Evolutionary conservation across 2,113 vertebrate genomes (phyloP).

Genomic region (Entelurus aequoreus): DNA sequence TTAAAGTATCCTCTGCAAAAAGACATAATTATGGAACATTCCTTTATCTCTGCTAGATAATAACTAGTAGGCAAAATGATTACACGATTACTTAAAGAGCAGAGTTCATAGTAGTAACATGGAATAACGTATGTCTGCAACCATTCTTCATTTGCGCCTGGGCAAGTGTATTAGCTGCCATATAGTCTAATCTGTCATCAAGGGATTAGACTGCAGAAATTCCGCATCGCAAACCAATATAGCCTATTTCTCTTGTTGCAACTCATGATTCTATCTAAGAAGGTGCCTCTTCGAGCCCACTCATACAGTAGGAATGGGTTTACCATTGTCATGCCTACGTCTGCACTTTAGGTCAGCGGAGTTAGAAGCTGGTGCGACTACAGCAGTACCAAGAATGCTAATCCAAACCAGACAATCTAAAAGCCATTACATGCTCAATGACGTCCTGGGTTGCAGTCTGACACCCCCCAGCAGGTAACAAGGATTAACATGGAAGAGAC

Average conservation of each 20-base stretch:
- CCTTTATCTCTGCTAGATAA: not conserved
- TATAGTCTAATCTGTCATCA: conserved; percentile 79
- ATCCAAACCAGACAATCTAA: conserved; percentile 52
- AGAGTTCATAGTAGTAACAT: conserved; percentile 36
- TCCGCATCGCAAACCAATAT: conserved; percentile 73
- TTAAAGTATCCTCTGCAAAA: conserved; percentile 9
- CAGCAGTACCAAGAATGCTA: conserved; percentile 48
- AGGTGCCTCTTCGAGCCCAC: conserved; percentile 37
- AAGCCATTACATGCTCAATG: conserved; percentile 60
- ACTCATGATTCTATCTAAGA: conserved; percentile 54
- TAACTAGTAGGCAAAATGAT: conserved; percentile 65
- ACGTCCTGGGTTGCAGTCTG: conserved; percentile 54
- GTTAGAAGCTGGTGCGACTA: conserved; percentile 47
- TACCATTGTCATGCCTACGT: conserved; percentile 49
- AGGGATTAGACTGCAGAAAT: conserved; percentile 74
- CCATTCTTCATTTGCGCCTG: conserved; percentile 65
- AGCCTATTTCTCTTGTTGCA: conserved; percentile 71
- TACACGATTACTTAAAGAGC: conserved; percentile 32
- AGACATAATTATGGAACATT: conserved; percentile 50
- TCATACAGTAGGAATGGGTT: conserved; percentile 27
- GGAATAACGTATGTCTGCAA: conserved; percentile 39
- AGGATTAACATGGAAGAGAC: conserved; percentile 50
- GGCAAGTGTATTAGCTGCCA: conserved; percentile 66
- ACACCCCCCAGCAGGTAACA: conserved; percentile 48
- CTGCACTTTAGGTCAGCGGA: conserved; percentile 44